These are phyloP conservation scores for Cnemophilus loriae DNA, from an alignment of 2,113 vertebrate genomes.

Conservation along the genomic window DNA sequence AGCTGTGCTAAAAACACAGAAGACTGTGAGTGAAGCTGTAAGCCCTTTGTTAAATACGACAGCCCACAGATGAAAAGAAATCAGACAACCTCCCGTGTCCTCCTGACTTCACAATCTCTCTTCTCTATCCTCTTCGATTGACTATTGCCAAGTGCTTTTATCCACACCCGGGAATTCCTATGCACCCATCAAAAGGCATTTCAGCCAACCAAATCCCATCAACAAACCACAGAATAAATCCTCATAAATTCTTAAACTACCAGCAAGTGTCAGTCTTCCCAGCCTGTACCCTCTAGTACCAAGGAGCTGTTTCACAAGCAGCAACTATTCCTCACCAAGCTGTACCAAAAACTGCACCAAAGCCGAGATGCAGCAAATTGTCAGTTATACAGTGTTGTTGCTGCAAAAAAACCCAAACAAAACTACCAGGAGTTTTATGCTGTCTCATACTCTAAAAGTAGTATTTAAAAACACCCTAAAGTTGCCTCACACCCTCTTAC, in stretches of 20 bases:
- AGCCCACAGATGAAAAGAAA: neutral
- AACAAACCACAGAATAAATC: neutral
- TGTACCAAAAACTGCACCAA: neutral
- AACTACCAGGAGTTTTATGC: neutral
- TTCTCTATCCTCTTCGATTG: neutral
- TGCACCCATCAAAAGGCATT: neutral
- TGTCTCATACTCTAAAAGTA: neutral
- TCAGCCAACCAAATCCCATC: neutral
- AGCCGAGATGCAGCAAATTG: neutral
- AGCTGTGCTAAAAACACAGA: neutral
- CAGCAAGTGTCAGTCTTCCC: neutral
- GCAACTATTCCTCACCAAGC: neutral
- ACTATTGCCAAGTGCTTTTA: neutral
- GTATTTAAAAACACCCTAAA: neutral
- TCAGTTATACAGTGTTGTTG: neutral
- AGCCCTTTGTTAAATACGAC: neutral
- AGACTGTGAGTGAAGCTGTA: neutral
- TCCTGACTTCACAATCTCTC: neutral
- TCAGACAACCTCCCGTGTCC: fast-evolving
- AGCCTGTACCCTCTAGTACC: neutral
- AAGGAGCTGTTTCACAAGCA: neutral
- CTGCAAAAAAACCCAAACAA: neutral
- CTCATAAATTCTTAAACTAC: neutral
- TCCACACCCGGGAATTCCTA: neutral
- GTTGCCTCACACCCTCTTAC: neutral